Evolutionary conservation across 2,888 invertebrate species (phyloP).

Genomic region (Eurois occulta): DNA sequence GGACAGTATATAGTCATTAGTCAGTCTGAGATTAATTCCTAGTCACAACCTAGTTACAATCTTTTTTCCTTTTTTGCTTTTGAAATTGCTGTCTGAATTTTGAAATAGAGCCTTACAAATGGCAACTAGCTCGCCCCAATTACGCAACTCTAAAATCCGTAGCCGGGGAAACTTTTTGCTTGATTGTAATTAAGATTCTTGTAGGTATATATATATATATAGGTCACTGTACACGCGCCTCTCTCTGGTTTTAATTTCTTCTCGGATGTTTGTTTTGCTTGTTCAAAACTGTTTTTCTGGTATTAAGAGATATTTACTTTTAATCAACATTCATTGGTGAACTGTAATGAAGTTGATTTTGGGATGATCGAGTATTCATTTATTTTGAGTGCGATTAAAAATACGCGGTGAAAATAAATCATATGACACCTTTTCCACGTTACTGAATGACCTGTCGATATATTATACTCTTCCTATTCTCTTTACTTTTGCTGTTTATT

Average conservation of each 20-base stretch:
- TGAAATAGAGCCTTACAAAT: neutral
- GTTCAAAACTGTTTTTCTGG: neutral
- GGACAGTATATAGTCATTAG: neutral
- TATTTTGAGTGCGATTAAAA: constrained; percentile 6
- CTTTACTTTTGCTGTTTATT: neutral
- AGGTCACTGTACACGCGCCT: neutral
- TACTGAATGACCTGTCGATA: neutral
- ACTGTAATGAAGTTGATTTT: neutral
- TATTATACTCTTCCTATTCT: neutral
- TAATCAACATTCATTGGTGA: neutral
- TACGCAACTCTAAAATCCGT: neutral
- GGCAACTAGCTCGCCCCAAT: neutral
- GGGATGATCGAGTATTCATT: constrained; percentile 6
- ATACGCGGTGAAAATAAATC: neutral
- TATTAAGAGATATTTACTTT: neutral
- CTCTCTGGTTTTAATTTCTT: neutral
- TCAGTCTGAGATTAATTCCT: neutral
- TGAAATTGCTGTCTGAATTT: neutral
- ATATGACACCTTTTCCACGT: neutral
- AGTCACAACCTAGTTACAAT: neutral
- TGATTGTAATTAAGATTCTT: constrained; percentile 8
- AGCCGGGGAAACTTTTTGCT: neutral
- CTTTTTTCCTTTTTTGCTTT: neutral
- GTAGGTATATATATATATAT: no score
- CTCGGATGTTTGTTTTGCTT: neutral